Conservation (phyloP, 2,888 invertebrate genomes). For the Erebia epiphron region DNA sequence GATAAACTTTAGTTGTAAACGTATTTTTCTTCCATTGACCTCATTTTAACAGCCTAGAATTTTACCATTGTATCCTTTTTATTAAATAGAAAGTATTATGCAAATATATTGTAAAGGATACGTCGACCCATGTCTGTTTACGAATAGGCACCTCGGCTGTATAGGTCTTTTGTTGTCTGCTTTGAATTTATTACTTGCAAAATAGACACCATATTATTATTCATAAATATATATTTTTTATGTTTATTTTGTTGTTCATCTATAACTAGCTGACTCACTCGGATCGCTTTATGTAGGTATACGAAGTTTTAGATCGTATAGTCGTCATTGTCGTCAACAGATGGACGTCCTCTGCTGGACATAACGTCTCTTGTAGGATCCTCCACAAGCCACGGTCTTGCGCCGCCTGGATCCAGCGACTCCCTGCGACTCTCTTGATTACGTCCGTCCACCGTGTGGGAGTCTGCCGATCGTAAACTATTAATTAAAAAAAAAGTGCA, state of each 20-base stretch:
- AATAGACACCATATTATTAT: background rate
- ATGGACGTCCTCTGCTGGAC: too few relatives aligned
- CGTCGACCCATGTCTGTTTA: constrained; percentile 10
- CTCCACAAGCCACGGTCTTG: too few relatives aligned
- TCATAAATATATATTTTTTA: background rate
- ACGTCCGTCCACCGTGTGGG: too few relatives aligned
- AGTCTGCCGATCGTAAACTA: too few relatives aligned
- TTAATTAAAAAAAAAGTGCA: too few relatives aligned
- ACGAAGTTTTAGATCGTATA: too few relatives aligned
- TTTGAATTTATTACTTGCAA: constrained; percentile 3
- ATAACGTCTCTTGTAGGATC: too few relatives aligned
- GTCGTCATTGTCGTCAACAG: too few relatives aligned
- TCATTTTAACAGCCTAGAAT: background rate
- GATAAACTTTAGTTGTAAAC: background rate
- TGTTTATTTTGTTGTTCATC: background rate
- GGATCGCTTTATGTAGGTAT: background rate
- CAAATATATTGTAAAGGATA: constrained; percentile 2
- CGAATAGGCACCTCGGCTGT: background rate
- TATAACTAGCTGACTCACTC: background rate
- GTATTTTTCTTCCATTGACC: background rate
- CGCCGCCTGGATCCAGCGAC: too few relatives aligned
- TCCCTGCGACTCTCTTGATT: too few relatives aligned
- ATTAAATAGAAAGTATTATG: constrained; percentile 1
- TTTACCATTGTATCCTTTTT: constrained; percentile 3
- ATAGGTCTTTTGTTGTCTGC: background rate